Base-by-base conservation (phyloP, 2,113 vertebrate genomes). In the Chionodraco myersi region DNA sequence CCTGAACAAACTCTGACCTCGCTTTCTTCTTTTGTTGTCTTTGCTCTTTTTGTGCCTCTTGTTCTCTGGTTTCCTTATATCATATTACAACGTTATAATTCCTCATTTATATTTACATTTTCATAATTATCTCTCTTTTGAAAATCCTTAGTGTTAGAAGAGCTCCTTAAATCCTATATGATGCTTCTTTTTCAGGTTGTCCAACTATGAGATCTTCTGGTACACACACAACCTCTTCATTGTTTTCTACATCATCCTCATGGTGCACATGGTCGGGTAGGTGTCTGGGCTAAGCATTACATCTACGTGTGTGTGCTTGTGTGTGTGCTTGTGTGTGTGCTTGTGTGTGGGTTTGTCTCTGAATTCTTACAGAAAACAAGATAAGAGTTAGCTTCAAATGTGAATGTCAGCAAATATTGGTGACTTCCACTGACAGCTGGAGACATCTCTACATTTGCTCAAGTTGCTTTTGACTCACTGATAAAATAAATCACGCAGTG, bases 161-260 rank as follows among this genome's bases (percentile, higher is more conserved):
- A 44, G 5, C 53, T 51, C 45, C 21, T 30, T 41, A 7, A 57
- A 48, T 67, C 10, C 6, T 12, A 3, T 13, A 5, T 57, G 14
- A 57, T 65, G 7, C 51, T 30, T 30, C 54, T 64, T 59, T 80
- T 87, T 21, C 95, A 99, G 98, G 90, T 89, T 97, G 82, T 97
- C 95, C 84, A 97, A 95, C 85, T 99, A 98, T 93, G 96, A 99
- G 91, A 96, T 99, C 91, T 99, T 99, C 95, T 99, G 97, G 97
- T 99, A 99, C 77, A 99, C 97, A 49, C 98, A 99, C 93, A 99
- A 97, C 91, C 97, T 99, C 90, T 99, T 98, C 93, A 97, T 99
- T 79, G 86, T 98, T 79, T 99, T 99, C 95, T 99, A 99, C 91
- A 83, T 98, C 86, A 93, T 99, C 83, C 95, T 99, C 70, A 94